Evolutionary conservation across 2,797 vertebrate genomes (phyloP).

Genomic region (Poecilia picta): DNA sequence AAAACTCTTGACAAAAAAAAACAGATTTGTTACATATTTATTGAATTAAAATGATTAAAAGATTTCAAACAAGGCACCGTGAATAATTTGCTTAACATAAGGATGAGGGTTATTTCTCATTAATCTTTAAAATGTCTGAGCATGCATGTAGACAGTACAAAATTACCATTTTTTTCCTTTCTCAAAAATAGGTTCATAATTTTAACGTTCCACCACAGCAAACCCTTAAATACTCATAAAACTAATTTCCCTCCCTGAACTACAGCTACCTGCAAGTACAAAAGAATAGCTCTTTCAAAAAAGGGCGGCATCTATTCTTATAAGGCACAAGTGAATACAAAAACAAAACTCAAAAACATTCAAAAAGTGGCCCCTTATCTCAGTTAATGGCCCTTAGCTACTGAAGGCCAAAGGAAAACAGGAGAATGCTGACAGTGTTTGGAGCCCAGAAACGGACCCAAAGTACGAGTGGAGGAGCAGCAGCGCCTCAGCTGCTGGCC

Average conservation of each 20-base stretch:
- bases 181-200: slow-evolving; percentile 56
- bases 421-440: slow-evolving; percentile 50
- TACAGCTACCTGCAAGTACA: slow-evolving; percentile 65
- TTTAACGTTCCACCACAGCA: slow-evolving; percentile 71
- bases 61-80: slow-evolving; percentile 78
- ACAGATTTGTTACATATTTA: slow-evolving; percentile 83
- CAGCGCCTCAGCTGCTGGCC: slow-evolving; percentile 88
- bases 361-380: slow-evolving; percentile 58
- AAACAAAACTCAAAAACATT: neutral
- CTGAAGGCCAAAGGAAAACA: slow-evolving; percentile 26
- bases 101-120: slow-evolving; percentile 59
- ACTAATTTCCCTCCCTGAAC: slow-evolving; percentile 63
- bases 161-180: slow-evolving; percentile 36
- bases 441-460: slow-evolving; percentile 74
- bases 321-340: slow-evolving; percentile 85
- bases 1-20: slow-evolving; percentile 50
- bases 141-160: slow-evolving; percentile 77
- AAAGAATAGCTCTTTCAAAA: slow-evolving; percentile 76
- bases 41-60: slow-evolving; percentile 87
- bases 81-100: slow-evolving; percentile 77
- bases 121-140: slow-evolving; percentile 67
- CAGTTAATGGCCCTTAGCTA: slow-evolving; percentile 51
- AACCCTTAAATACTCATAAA: slow-evolving; percentile 83
- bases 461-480: slow-evolving; percentile 50
- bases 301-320: slow-evolving; percentile 63